Evolutionary conservation across 2,888 invertebrate species (phyloP).

Genomic region (Melanophora roralis): DNA sequence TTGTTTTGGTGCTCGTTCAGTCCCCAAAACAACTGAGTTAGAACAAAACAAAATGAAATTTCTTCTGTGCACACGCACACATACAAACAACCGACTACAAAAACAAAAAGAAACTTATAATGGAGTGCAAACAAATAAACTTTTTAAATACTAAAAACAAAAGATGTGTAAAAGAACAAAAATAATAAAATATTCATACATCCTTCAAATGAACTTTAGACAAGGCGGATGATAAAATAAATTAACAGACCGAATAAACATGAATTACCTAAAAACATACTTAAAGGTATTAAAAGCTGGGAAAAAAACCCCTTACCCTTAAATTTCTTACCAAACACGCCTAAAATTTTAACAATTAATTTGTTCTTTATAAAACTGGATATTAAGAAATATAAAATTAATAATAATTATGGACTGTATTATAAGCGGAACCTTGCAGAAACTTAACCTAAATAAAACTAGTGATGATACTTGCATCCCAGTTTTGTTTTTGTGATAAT

Average conservation of each 20-base stretch:
- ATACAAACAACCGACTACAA: background rate
- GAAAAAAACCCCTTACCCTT: background rate
- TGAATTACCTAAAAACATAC: background rate
- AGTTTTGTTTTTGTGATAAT: too few relatives aligned
- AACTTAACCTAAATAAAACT: too few relatives aligned
- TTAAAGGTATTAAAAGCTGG: background rate
- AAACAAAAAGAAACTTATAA: slow-evolving; percentile 24
- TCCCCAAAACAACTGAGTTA: slow-evolving; percentile 34
- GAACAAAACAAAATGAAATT: slow-evolving; percentile 24
- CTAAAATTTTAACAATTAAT: too few relatives aligned
- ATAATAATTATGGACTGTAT: too few relatives aligned
- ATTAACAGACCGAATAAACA: slow-evolving; percentile 1
- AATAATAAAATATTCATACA: slow-evolving; percentile 11
- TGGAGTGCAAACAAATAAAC: slow-evolving; percentile 34
- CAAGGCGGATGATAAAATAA: background rate
- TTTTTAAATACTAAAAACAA: slow-evolving; percentile 6
- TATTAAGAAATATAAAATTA: too few relatives aligned
- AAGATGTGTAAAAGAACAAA: background rate
- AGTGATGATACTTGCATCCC: too few relatives aligned
- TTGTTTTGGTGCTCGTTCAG: background rate
- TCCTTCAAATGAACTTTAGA: background rate
- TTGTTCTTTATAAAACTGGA: too few relatives aligned
- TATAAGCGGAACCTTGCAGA: too few relatives aligned
- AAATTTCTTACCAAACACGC: too few relatives aligned
- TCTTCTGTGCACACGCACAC: background rate